Conservation (phyloP, 2,797 vertebrate species). For the Glossophaga mutica region DNA sequence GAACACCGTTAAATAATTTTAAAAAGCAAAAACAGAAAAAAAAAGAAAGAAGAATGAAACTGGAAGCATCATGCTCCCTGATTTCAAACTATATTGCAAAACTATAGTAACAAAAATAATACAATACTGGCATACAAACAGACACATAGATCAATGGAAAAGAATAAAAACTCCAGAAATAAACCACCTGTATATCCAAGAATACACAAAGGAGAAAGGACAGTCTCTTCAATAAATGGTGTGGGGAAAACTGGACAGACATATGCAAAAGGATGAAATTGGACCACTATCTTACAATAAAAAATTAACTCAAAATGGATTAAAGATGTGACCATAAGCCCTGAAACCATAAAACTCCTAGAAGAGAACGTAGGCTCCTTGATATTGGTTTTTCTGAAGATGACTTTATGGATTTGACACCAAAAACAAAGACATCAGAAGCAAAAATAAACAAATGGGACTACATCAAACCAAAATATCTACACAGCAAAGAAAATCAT, state of each 20-base stretch:
- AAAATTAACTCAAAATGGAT: neutral
- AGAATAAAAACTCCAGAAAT: neutral
- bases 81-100: neutral
- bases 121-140: neutral
- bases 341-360: neutral
- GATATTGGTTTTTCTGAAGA: neutral
- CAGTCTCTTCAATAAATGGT: neutral
- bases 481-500: neutral
- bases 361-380: neutral
- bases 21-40: no score
- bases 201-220: neutral
- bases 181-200: neutral
- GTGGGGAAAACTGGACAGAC: neutral
- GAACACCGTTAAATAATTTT: no score
- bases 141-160: neutral
- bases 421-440: neutral
- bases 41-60: neutral
- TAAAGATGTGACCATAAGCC: neutral
- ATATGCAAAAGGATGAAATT: neutral
- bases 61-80: neutral
- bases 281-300: neutral
- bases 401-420: neutral
- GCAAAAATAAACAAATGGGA: neutral
- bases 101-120: neutral
- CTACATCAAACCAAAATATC: neutral